Evolutionary conservation across 2,797 vertebrate genomes (phyloP), one percentile per base, ranked within the genome.

Genomic region (Lepidocolaptes lacrymiger): DNA sequence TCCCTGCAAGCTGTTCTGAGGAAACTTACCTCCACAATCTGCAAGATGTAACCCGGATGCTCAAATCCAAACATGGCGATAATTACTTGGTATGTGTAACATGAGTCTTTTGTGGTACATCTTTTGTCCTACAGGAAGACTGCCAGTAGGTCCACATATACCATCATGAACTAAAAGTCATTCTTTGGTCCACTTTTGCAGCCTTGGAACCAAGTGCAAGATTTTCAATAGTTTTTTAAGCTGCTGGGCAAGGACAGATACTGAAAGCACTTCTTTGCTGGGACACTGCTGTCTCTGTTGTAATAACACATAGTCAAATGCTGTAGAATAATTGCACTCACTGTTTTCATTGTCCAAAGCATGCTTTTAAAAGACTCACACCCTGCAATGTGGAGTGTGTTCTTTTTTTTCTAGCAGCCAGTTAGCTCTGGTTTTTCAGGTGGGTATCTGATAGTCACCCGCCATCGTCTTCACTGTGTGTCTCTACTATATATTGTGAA

Each of bases 41-140:
- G 32, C 99, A 99, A 94, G 99, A 99, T 89, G 99, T 99, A 94
- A 99, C 99, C 0, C 98, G 98, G 63, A 99, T 99, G 99, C 99
- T 99, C 54, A 99, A 98, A 97, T 99, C 99, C 96, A 99, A 99
- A 96, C 99, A 99, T 26, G 98, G 98, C 1, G 99, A 99, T 95
- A 99, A 99, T 97, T 99, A 99, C 97, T 97, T 99, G 99, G 99
- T 99, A 98, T 95, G 99, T 88, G 11, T 18, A 49, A 28, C 32
- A 71, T 74, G 26, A 63, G 24, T 77, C 3, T 1, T 86, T 48
- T 73, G 54, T 88, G 37, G 30, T 21, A 10, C 5, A 23, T 64
- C 34, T 56, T 37, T 52, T 51, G 36, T 76, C 48, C 15, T 79
- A 28, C 36, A 44, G 34, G 24, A 74, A 37, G 36, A 68, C 17